phyloP scores from a whole-genome alignment of 1,140 invertebrate genomes.

The Hyles euphorbiae region DNA sequence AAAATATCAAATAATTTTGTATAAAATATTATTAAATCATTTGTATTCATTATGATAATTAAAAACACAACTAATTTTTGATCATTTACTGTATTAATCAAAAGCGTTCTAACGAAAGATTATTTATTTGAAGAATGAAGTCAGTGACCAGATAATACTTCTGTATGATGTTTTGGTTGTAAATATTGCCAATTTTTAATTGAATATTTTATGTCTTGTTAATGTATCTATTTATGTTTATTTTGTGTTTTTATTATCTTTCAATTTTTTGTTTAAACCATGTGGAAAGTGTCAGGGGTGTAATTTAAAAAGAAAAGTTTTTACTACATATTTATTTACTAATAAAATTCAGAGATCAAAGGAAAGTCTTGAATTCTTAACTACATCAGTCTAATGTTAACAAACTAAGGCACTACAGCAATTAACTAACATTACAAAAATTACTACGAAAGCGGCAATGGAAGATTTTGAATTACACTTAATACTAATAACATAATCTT shows the following conservation, averaged over 20 bases:
- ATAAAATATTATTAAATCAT: no score
- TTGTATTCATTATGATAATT: no score
- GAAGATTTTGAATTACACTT: conserved; percentile 1
- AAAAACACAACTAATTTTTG: no score
- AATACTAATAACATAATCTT: not conserved
- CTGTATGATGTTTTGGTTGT: no score
- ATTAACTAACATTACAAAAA: not conserved
- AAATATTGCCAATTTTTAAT: no score
- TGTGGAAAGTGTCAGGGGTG: not conserved
- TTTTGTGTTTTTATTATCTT: not conserved
- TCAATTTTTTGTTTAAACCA: not conserved
- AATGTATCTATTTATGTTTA: not conserved
- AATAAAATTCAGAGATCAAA: conserved; percentile 71
- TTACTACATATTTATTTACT: conserved; percentile 37
- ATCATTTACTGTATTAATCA: no score
- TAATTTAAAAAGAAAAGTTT: conserved; percentile 14
- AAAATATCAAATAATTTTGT: no score
- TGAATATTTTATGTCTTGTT: not conserved
- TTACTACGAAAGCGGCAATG: not conserved
- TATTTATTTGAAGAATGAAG: no score
- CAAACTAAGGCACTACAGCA: not conserved
- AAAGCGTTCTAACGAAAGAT: no score
- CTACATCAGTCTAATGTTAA: conserved; percentile 45
- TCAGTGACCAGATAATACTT: no score
- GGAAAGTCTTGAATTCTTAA: conserved; percentile 69